Evolutionary conservation across 2,797 vertebrate species (phyloP).

Genomic region (Sebastolobus altivelis): DNA sequence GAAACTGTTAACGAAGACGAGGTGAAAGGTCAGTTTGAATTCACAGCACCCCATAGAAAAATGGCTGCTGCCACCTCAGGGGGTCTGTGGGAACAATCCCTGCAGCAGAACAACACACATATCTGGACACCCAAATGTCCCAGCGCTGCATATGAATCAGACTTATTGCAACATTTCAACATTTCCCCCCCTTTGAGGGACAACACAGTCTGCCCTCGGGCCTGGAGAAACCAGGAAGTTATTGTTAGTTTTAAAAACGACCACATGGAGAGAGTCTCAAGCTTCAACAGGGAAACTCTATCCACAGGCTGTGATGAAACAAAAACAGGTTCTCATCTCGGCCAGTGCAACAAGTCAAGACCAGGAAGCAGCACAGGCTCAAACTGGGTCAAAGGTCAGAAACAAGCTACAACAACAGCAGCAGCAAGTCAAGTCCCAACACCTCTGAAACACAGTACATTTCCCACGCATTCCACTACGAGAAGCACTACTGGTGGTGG

Average conservation of each 20-base stretch:
- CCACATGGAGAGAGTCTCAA: constrained; percentile 74
- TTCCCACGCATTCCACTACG: constrained; percentile 46
- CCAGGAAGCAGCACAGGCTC: constrained; percentile 20
- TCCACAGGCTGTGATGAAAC: constrained; percentile 48
- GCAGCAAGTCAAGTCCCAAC: constrained; percentile 6
- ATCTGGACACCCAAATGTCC: neutral
- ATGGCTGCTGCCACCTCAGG: neutral
- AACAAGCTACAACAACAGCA: constrained; percentile 42
- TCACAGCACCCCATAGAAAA: neutral
- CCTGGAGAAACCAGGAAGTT: constrained; percentile 54
- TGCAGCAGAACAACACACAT: neutral
- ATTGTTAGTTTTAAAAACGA: constrained; percentile 78
- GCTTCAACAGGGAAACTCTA: constrained; percentile 33
- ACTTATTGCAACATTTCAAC: constrained; percentile 14
- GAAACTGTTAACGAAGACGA: neutral
- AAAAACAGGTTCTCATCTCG: constrained; percentile 52
- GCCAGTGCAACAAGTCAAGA: constrained; percentile 3
- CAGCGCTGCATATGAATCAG: neutral
- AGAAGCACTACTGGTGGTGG: neutral
- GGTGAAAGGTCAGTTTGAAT: constrained; percentile 15
- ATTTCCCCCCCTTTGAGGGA: neutral
- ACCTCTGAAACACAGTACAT: constrained; percentile 9
- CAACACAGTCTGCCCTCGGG: constrained; percentile 11
- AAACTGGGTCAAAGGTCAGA: constrained; percentile 43
- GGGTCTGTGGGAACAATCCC: constrained; percentile 5